A percentile compares a stretch with the other conserved stretches of the same genome.
Evolutionary conservation across 2,888 invertebrate genomes (phyloP).

Genomic region (Drosophila maculinotata): DNA sequence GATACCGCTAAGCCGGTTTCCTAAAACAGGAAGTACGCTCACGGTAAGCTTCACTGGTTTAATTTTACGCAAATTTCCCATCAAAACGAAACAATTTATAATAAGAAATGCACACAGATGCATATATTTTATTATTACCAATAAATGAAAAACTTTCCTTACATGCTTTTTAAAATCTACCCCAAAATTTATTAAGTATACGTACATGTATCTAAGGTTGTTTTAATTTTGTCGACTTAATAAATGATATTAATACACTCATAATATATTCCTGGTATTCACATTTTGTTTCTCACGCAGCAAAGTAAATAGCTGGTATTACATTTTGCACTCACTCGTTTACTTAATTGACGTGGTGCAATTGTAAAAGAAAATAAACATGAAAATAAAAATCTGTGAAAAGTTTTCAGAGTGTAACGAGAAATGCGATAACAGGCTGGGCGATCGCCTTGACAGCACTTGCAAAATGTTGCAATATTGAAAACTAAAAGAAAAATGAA

Average conservation of each 20-base stretch:
- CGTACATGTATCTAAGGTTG: too few species aligned
- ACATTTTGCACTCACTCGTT: conserved; percentile 50
- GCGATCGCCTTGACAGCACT: conserved; percentile 52
- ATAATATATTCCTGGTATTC: conserved; percentile 1
- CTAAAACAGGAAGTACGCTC: conserved; percentile 43
- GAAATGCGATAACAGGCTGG: conserved; percentile 63
- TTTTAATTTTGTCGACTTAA: too few species aligned
- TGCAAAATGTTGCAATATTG: conserved; percentile 44
- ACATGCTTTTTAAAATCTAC: too few species aligned
- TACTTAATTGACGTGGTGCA: conserved; percentile 66
- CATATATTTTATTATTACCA: too few species aligned
- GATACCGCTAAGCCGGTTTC: conserved; percentile 22
- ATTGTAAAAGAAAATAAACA: conserved; percentile 50
- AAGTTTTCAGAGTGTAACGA: conserved; percentile 74
- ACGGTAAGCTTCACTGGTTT: too few species aligned
- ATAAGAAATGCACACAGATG: too few species aligned
- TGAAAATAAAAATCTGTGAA: conserved; percentile 42
- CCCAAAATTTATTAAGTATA: too few species aligned
- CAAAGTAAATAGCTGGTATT: conserved; percentile 41
- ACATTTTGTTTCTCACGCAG: conserved; percentile 10
- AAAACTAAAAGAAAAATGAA: conserved; percentile 21
- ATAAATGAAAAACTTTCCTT: too few species aligned
- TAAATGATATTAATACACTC: not conserved
- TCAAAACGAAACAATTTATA: too few species aligned
- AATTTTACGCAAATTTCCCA: too few species aligned